Evolutionary conservation across 2,113 vertebrate species (phyloP), one percentile per base, ranked within the genome.

Genomic region (Neoarius graeffei): DNA sequence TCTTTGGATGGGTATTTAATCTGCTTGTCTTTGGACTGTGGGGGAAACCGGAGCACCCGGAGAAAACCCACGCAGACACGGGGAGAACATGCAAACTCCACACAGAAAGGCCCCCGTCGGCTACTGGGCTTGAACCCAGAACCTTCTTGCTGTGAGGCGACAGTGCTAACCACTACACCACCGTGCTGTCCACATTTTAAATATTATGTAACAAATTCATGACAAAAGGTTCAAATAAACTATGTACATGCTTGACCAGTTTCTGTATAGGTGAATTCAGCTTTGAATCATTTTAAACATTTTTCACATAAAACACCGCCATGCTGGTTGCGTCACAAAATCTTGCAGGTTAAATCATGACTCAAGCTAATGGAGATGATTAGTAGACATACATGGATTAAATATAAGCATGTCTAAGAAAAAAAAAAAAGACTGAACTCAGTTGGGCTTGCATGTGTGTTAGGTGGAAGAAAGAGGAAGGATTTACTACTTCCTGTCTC

Each of bases 401-500:
- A 2, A 77, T 25, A 10, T 25, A 23, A 50, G 48, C n/a, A 57
- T 57, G n/a, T 27, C 56, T 27, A 3, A 71, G 0, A 73, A 84
- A 27, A 67, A 66, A 15, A 71, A 59, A 85, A 20, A 73, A 3
- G 14, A 30, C 25, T 52, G 15, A 64, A 60, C 64, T 79, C 7
- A 35, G 25, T 66, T 60, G 15, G 20, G 9, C 2, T 14, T 30
- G 15, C 8, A 50, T 14, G 11, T 60, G 76, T 66, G 83, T 67
- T 54, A 52, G 27, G 54, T 42, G 76, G 52, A 17, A 85, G 54
- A 86, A 19, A 5, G 11, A n/a, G 57, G 1, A 20, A 57, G 54
- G 25, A 85, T 73, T 20, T 64, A 86, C 60, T 10, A 10, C 74
- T 80, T 77, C 56, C 64, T 66, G 64, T 60, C 82, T 74, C 67